Conservation (phyloP, 2,113 vertebrate genomes). For the Microcebus lehilahytsara region DNA sequence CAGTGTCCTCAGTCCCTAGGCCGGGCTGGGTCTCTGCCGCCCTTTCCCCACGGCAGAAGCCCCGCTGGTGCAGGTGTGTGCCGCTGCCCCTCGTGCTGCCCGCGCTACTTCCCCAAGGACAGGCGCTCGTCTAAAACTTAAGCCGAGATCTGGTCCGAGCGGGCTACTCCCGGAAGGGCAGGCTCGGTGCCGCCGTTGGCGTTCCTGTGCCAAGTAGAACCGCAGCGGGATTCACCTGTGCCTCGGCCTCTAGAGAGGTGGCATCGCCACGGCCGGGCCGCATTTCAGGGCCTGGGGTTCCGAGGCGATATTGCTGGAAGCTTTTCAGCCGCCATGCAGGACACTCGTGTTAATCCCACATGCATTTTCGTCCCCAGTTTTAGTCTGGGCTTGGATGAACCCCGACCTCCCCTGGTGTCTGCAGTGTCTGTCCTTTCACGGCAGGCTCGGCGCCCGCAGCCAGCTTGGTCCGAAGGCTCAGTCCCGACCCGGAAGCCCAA, state of each 20-base stretch:
- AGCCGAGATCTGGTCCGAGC: accelerated
- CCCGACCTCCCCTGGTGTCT: accelerated
- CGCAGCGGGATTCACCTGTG: accelerated
- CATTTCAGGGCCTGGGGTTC: not conserved
- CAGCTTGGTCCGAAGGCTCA: not conserved
- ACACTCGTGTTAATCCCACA: too few species aligned
- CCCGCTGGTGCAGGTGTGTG: accelerated
- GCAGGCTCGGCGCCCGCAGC: accelerated
- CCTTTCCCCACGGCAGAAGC: not conserved
- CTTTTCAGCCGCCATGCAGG: not conserved
- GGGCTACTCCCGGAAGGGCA: accelerated
- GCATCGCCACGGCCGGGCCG: not conserved
- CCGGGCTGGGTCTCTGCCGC: too few species aligned
- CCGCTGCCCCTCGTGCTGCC: not conserved
- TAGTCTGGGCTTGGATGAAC: not conserved
- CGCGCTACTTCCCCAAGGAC: not conserved
- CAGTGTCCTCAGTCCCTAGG: not conserved
- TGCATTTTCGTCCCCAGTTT: not conserved
- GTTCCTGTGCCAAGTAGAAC: not conserved
- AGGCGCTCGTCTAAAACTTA: accelerated
- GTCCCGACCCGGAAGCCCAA: not conserved
- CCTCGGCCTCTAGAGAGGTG: not conserved
- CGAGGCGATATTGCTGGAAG: accelerated
- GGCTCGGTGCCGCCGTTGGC: accelerated
- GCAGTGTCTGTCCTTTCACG: accelerated